Evolutionary conservation across 1,140 invertebrate species (phyloP), one percentile per base, ranked within the genome.

Genomic region (Drosophila setifemur): DNA sequence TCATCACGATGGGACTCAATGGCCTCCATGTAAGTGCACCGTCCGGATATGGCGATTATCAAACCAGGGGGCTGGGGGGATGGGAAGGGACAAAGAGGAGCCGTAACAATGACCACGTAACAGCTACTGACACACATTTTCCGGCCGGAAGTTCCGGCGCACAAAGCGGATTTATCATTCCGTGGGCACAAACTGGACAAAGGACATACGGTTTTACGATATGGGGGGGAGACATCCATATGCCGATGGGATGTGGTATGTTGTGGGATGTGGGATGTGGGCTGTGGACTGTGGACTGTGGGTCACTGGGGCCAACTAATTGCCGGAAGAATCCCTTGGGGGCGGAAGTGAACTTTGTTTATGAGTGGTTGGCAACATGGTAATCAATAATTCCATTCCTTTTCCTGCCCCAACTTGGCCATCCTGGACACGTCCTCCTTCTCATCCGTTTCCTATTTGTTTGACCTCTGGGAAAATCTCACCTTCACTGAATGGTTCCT

Each of bases 11-110:
- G 90, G 95, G 96, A 25, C 91, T 98, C 11, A 94, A 94, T 88
- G 97, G 97, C 61, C 94, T 97, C 79, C 95, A 97, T 91, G 96
- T 97, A 91, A 92, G 93, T 92, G 48, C 25, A 49, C 35, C 18
- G 33, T n/a, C 40, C 49, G 73, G 63, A 72, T 45, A 23, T 43
- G 71, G 52, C 48, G 42, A 55, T 68, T 64, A 63, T 60, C 16
- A 48, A 47, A 44, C 25, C 42, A 45, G 8, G 47, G 43, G 2
- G 2, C 29, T 11, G 29, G 4, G 1, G 9, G 0, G 18, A 6
- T 11, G 39, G 45, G 29, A 7, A 23, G 12, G n/a, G n/a, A 39
- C 16, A 14, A 19, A 18, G 14, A 9, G 7, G 16, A 14, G 14
- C 19, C 33, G 6, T 16, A 57, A 57, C 57, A 61, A 61, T 44